These are phyloP conservation scores for Drosophila nr. fundita DNA, from an alignment of 2,888 invertebrate species.

Conservation along the genomic window DNA sequence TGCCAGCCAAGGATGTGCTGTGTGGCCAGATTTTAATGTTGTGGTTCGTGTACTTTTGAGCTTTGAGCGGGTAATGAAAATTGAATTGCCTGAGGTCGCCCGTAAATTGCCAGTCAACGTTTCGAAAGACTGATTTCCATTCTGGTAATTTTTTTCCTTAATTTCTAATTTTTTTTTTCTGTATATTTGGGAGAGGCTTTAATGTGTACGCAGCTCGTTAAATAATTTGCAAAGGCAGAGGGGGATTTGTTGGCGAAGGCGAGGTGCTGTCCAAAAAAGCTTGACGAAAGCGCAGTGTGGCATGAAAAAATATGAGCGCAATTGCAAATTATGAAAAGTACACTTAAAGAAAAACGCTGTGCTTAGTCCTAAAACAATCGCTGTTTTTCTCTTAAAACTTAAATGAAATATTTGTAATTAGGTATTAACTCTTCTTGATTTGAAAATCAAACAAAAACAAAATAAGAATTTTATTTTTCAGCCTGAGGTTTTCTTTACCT, in stretches of 20 bases:
- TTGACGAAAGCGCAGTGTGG: conserved; percentile 62
- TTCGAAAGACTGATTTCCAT: conserved; percentile 22
- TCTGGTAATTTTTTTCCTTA: conserved; percentile 19
- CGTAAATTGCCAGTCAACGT: conserved; percentile 45
- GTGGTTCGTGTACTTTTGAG: conserved; percentile 46
- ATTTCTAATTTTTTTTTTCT: conserved; percentile 15
- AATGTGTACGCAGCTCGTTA: conserved; percentile 48
- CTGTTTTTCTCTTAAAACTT: not conserved
- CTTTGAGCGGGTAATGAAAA: conserved; percentile 61
- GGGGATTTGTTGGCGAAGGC: not conserved
- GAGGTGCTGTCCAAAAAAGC: conserved; percentile 29
- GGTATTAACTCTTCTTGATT: not conserved
- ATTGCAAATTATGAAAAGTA: conserved; percentile 71
- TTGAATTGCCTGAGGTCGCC: conserved; percentile 67
- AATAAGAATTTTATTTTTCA: not conserved
- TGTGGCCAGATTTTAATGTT: conserved; percentile 68
- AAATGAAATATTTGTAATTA: not conserved
- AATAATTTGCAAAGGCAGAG: conserved; percentile 31
- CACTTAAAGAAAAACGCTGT: not conserved
- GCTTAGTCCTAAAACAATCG: not conserved
- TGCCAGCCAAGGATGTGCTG: conserved; percentile 41
- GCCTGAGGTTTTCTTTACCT: not conserved
- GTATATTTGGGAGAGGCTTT: conserved; percentile 19
- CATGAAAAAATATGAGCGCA: conserved; percentile 50
- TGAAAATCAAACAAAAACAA: not conserved